Base-by-base conservation (phyloP, 2,113 vertebrate genomes). In the Erythrolamprus reginae region DNA sequence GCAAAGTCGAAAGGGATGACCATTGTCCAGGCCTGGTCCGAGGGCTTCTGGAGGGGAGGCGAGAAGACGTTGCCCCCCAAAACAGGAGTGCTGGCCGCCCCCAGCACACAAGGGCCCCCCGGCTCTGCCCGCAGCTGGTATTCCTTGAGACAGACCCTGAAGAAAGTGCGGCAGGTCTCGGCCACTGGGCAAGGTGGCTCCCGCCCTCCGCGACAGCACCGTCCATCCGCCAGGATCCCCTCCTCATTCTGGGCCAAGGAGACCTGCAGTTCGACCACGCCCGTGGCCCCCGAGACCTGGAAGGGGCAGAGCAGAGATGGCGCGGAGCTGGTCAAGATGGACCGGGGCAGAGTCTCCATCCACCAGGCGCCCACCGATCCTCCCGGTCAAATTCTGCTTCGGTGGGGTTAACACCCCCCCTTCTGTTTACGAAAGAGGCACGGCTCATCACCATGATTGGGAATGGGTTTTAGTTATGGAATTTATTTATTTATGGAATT, bases 141-240 rank as follows among this genome's bases (percentile, higher is more conserved):
- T 95, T 98, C 97, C 96, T 98, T 98, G 47, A 98, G 96, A 90
- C 98, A 98, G 89, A 96, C 97, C n/a, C 93, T 96, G 92, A 98
- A 97, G 91, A 96, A 97, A 23, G 97, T 97, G 92, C 96, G 97
- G 90, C 98, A 98, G 0, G n/a, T 53, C 56, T 96, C 97, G 91
- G 96, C 96, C 88, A 89, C 58, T 90, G 91, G 26, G 96, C 97
- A 95, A 94, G 97, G 91, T 53, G 96, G 95, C 91, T 95, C 91
- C 23, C 26, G 55, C 3, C 65, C 82, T 17, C 86, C 83, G 92
- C 97, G 97, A 42, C 98, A 98, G 96, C 98, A 98, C 52, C 96
- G 94, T 55, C 96, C 97, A 0, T n/a, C 96, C 42, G 96, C 96
- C 89, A 98, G 95, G 61, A 96, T 86, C 56, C 97, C 97, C 0